A percentile compares a stretch with the other conserved stretches of the same genome.
phyloP scores from a whole-genome alignment of 1,140 invertebrate genomes.

The Eriosoma lanigerum region DNA sequence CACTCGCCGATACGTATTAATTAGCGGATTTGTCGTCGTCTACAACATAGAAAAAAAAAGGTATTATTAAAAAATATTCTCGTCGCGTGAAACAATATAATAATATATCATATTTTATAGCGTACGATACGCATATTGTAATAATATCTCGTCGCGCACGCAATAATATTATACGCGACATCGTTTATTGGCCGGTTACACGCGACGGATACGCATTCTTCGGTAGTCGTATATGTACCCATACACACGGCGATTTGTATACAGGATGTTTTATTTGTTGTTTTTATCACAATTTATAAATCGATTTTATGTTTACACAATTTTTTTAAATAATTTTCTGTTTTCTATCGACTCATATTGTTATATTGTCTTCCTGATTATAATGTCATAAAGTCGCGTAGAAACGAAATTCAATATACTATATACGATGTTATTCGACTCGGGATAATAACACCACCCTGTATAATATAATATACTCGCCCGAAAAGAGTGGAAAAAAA shows the following conservation, averaged over 20 bases:
- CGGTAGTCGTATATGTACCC: not conserved
- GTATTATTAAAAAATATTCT: slow-evolving; percentile 12
- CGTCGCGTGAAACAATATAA: not conserved
- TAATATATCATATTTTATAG: not conserved
- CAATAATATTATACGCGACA: not conserved
- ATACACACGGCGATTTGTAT: not conserved
- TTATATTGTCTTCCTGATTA: too few species aligned
- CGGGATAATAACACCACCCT: too few species aligned
- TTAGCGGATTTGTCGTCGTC: not conserved
- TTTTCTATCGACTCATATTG: too few species aligned
- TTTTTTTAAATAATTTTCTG: too few species aligned
- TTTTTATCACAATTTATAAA: too few species aligned
- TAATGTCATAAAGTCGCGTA: too few species aligned
- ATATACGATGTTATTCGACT: too few species aligned
- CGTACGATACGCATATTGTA: too few species aligned
- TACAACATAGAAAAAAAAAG: not conserved
- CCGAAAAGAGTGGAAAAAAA: slow-evolving; percentile 3
- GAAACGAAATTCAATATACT: too few species aligned
- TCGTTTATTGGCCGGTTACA: slow-evolving; percentile 30
- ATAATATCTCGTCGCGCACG: too few species aligned
- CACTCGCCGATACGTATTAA: not conserved
- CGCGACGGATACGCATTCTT: slow-evolving; percentile 23
- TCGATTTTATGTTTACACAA: too few species aligned
- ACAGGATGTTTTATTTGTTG: too few species aligned
- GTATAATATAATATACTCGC: not conserved